phyloP scores from a whole-genome alignment of 2,113 vertebrate genomes.

The Cisticola juncidis region DNA sequence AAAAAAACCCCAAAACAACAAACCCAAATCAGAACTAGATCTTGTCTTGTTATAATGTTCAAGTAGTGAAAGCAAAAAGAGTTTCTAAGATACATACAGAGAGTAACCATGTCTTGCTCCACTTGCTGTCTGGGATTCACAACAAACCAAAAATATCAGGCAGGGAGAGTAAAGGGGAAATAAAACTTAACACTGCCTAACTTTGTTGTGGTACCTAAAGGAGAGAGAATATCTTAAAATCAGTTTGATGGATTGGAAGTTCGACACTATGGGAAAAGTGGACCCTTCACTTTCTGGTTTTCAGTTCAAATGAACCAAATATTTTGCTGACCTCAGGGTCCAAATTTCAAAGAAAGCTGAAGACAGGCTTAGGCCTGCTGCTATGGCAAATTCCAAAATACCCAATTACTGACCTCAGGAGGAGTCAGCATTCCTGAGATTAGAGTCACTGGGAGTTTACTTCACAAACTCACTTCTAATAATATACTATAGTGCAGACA shows the following conservation, averaged over 20 bases:
- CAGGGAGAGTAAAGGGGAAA: neutral
- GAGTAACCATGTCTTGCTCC: neutral
- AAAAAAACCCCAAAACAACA: too few relatives aligned
- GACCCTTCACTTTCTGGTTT: constrained; percentile 64
- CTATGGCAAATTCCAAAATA: constrained; percentile 74
- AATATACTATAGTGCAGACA: constrained; percentile 74
- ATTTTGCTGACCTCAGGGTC: constrained; percentile 79
- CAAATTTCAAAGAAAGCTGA: constrained; percentile 79
- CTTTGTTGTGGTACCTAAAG: constrained; percentile 50
- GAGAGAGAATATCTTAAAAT: constrained; percentile 46
- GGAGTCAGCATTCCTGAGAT: constrained; percentile 87
- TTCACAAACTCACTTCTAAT: constrained; percentile 84
- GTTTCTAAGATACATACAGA: neutral
- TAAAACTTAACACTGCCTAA: constrained; percentile 20
- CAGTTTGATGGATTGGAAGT: constrained; percentile 39
- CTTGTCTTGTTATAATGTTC: neutral
- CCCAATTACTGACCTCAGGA: constrained; percentile 86
- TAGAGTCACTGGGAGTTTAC: constrained; percentile 84
- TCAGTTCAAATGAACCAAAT: constrained; percentile 76
- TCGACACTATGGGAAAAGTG: constrained; percentile 46
- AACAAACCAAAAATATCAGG: neutral
- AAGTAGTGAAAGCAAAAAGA: neutral
- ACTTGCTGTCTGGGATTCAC: neutral
- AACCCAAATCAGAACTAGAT: neutral
- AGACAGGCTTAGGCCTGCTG: constrained; percentile 87